These are phyloP conservation scores for Xiphydria camelus DNA, from an alignment of 2,888 invertebrate genomes.

Conservation along the genomic window DNA sequence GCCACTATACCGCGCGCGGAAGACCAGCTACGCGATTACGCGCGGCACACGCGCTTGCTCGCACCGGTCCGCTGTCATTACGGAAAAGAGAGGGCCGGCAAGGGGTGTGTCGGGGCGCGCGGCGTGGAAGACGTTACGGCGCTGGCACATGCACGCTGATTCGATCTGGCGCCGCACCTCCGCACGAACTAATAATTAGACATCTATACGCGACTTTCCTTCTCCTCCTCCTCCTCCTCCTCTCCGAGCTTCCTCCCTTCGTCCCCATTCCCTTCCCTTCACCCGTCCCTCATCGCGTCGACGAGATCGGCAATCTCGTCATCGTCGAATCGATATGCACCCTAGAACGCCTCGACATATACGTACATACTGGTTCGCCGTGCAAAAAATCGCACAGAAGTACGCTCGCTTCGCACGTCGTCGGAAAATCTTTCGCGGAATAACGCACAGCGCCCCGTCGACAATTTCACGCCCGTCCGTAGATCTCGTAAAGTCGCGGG, in stretches of 20 bases:
- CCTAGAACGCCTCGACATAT: too few species aligned
- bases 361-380: too few species aligned
- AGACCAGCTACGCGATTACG: too few species aligned
- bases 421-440: too few species aligned
- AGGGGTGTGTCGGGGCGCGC: constrained; percentile 36
- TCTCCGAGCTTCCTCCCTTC: background rate
- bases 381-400: too few species aligned
- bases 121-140: constrained; percentile 45
- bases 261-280: background rate
- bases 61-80: background rate
- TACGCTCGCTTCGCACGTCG: too few species aligned
- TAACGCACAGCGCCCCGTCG: too few species aligned
- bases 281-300: background rate
- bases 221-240: background rate
- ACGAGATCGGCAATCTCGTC: too few species aligned
- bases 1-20: too few species aligned
- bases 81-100: constrained; percentile 11
- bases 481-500: too few species aligned
- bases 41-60: background rate
- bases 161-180: constrained; percentile 50
- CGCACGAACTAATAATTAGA: constrained; percentile 52
- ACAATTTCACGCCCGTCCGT: too few species aligned
- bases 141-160: constrained; percentile 46
- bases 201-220: constrained; percentile 42
- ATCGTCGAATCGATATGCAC: too few species aligned